Conservation (phyloP, 2,888 invertebrate species). For the Pseudolycoriella hygida region DNA sequence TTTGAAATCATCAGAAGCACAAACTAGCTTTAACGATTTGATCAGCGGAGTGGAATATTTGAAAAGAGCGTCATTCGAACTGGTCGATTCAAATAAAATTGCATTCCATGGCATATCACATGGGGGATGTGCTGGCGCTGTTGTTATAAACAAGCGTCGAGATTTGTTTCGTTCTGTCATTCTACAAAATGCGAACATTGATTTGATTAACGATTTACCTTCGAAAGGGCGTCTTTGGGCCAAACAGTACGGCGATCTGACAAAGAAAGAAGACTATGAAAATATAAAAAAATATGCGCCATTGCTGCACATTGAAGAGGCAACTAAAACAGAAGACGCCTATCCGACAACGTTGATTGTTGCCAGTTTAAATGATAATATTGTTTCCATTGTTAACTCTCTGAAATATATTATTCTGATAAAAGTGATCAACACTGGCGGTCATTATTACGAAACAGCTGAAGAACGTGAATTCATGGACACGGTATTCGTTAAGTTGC, state of each 20-base stretch:
- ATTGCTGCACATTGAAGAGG: no score
- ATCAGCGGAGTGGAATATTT: background rate
- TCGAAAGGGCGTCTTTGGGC: no score
- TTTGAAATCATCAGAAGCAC: background rate
- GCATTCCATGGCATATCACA: conserved; percentile 1
- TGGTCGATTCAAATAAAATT: conserved; percentile 3
- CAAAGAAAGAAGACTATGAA: no score
- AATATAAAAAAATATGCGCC: no score
- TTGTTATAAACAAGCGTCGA: no score
- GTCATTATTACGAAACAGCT: conserved; percentile 2
- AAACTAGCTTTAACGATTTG: conserved; percentile 1
- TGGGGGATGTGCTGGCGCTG: conserved; percentile 3
- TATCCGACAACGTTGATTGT: conserved; percentile 2
- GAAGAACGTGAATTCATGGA: background rate
- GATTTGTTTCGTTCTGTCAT: no score
- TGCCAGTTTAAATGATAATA: background rate
- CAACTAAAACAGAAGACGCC: no score
- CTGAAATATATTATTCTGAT: conserved; percentile 1
- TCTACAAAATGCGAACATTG: no score
- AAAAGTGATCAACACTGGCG: conserved; percentile 1
- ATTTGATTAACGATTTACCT: no score
- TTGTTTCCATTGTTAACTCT: background rate
- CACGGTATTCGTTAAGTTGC: background rate
- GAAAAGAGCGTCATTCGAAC: background rate
- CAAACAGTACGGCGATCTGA: no score